phyloP scores from a whole-genome alignment of 1,140 invertebrate species.

The Eriocheir sinensis region DNA sequence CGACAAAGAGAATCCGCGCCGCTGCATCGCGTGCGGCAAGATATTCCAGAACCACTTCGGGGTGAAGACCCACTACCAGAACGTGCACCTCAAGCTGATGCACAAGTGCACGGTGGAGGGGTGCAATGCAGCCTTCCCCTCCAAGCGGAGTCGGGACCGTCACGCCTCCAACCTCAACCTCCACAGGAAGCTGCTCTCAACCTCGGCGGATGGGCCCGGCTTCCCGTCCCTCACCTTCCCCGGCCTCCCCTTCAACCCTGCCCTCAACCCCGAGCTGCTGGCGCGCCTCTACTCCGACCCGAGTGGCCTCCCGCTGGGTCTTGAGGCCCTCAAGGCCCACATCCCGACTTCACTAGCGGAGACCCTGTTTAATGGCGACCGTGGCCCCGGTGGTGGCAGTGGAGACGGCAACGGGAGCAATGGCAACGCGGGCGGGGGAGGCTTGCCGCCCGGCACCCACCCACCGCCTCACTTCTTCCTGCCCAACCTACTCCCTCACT shows the following conservation, averaged over 20 bases:
- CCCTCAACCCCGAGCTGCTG: constrained; percentile 89
- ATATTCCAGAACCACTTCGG: constrained; percentile 97
- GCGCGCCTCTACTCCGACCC: constrained; percentile 91
- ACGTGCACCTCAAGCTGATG: constrained; percentile 97
- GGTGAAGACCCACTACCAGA: constrained; percentile 98
- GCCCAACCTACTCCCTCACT: constrained; percentile 77
- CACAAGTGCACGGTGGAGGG: constrained; percentile 97
- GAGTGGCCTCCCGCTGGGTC: constrained; percentile 83
- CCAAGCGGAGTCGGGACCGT: constrained; percentile 94
- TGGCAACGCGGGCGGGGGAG: constrained; percentile 27
- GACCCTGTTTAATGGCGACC: constrained; percentile 79
- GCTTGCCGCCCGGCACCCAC: constrained; percentile 68
- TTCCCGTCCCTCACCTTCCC: constrained; percentile 80
- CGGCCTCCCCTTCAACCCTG: constrained; percentile 83
- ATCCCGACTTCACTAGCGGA: constrained; percentile 80
- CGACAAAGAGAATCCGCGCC: constrained; percentile 91
- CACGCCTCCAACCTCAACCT: constrained; percentile 96
- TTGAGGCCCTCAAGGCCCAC: constrained; percentile 84
- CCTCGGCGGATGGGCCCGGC: constrained; percentile 82
- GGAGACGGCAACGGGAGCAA: constrained; percentile 45
- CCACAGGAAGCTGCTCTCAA: constrained; percentile 93
- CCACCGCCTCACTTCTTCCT: constrained; percentile 82
- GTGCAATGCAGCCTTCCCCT: constrained; percentile 98
- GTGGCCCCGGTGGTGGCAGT: constrained; percentile 29
- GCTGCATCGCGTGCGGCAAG: constrained; percentile 95